Conservation (phyloP, 2,113 vertebrate genomes). For the Isurus oxyrinchus region DNA sequence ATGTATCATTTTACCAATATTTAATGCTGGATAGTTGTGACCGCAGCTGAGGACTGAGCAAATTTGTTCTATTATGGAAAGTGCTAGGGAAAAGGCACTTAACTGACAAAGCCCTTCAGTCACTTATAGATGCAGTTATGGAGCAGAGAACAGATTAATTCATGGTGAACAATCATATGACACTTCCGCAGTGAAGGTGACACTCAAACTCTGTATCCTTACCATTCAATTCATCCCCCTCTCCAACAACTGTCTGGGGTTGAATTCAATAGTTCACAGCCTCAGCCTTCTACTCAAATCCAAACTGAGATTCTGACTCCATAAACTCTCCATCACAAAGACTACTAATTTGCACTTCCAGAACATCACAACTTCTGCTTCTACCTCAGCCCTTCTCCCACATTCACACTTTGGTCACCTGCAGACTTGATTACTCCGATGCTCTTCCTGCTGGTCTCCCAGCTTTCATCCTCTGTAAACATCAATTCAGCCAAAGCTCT, state of each 20-base stretch:
- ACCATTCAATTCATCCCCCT: background rate
- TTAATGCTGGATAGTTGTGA: background rate
- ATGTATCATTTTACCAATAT: background rate
- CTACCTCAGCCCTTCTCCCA: background rate
- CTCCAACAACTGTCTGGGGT: background rate
- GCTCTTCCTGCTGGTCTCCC: background rate
- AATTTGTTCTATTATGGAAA: background rate
- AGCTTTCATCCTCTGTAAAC: background rate
- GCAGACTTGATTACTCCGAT: background rate
- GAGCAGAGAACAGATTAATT: background rate
- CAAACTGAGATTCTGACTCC: background rate
- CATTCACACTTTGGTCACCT: background rate
- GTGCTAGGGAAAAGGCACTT: background rate
- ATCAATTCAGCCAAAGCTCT: background rate
- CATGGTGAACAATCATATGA: background rate
- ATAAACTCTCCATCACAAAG: background rate
- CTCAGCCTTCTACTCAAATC: background rate
- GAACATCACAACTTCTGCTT: background rate
- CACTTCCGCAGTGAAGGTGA: background rate
- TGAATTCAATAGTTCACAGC: background rate
- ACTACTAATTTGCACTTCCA: background rate
- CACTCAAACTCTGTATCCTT: background rate
- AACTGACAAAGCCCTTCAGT: background rate
- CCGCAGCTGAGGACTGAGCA: background rate
- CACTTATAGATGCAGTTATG: background rate